Conservation (phyloP, 2,888 invertebrate species). For the Gibbula magus region DNA sequence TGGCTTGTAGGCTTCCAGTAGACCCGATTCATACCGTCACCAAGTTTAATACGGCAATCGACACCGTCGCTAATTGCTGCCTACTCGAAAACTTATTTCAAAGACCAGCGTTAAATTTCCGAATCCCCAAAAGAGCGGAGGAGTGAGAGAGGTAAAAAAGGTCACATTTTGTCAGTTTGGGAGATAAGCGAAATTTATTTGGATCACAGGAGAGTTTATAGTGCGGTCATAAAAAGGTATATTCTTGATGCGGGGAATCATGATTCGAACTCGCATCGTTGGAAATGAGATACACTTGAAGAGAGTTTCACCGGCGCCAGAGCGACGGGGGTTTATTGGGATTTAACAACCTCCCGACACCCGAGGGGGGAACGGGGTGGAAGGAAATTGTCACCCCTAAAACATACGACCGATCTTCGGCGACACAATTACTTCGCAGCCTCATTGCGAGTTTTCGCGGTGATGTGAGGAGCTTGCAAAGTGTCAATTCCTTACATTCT, state of each 20-base stretch:
- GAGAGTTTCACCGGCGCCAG: slow-evolving; percentile 4
- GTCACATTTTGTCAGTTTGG: slow-evolving; percentile 17
- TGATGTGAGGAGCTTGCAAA: not conserved
- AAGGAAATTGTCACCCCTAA: not conserved
- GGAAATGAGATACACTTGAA: slow-evolving; percentile 15
- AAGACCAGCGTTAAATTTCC: not conserved
- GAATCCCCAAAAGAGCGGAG: not conserved
- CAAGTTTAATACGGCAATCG: not conserved
- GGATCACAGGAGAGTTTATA: slow-evolving; percentile 13
- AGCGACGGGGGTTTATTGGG: not conserved
- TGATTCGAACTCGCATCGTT: not conserved
- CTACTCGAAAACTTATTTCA: not conserved
- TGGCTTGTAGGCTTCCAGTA: not conserved
- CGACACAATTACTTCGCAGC: not conserved
- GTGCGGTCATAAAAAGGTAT: slow-evolving; percentile 10
- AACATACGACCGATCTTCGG: not conserved
- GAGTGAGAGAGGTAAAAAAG: slow-evolving; percentile 12
- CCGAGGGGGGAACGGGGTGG: not conserved
- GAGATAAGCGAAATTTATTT: slow-evolving; percentile 19
- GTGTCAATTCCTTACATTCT: not conserved
- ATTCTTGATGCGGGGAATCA: not conserved
- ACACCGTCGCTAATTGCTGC: slow-evolving; percentile 1
- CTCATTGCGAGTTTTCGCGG: not conserved
- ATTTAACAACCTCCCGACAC: slow-evolving; percentile 6
- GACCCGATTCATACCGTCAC: not conserved